Evolutionary conservation across 1,140 invertebrate genomes (phyloP).

Genomic region (Polypedilum pembai): DNA sequence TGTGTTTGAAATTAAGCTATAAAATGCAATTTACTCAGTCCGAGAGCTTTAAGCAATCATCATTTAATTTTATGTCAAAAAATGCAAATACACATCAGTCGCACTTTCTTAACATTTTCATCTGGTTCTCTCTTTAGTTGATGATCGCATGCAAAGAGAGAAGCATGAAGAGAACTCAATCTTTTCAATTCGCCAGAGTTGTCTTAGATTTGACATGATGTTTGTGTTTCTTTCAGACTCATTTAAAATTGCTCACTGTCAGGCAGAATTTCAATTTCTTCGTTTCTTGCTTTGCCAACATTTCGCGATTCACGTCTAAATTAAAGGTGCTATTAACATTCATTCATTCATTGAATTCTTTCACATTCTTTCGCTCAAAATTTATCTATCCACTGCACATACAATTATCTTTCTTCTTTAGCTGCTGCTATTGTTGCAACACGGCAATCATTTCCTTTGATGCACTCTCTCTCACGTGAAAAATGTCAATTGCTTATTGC

Average conservation of each 20-base stretch:
- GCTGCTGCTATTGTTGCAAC: too few relatives aligned
- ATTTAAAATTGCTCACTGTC: not conserved
- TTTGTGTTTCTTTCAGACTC: not conserved
- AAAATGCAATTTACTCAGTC: conserved; percentile 20
- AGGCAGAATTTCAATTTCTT: too few relatives aligned
- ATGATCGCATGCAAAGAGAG: not conserved
- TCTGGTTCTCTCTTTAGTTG: not conserved
- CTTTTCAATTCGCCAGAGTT: not conserved
- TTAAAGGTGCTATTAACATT: too few relatives aligned
- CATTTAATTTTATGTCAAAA: conserved; percentile 27
- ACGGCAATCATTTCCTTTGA: too few relatives aligned
- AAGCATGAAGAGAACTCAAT: not conserved
- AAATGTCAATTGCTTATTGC: too few relatives aligned
- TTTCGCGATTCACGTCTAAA: too few relatives aligned
- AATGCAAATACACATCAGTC: conserved; percentile 27
- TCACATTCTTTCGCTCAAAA: too few relatives aligned
- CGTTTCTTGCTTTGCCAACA: too few relatives aligned
- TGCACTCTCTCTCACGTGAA: too few relatives aligned
- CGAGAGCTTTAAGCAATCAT: conserved; percentile 19
- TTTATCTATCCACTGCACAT: too few relatives aligned
- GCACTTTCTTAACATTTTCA: not conserved
- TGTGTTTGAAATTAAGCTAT: conserved; percentile 20
- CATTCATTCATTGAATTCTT: too few relatives aligned
- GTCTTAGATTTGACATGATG: not conserved
- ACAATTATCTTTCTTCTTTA: too few relatives aligned